phyloP scores from a whole-genome alignment of 1,140 invertebrate species.

The Neodiprion virginianus region DNA sequence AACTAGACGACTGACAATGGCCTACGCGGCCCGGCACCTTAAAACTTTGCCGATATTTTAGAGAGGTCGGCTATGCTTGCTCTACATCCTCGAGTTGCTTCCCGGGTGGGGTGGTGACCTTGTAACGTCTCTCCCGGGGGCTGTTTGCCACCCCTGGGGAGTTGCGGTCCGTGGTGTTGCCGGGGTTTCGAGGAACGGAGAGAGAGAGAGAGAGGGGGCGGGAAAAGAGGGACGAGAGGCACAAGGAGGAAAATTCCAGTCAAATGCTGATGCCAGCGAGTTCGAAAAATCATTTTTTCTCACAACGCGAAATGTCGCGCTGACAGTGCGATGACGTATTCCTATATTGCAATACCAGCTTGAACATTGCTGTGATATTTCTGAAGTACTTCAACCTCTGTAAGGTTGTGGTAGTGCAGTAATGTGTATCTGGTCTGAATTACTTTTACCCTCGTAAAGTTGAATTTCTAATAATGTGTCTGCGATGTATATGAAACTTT shows the following conservation, averaged over 20 bases:
- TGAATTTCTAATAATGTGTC: no score
- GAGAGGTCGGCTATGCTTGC: slow-evolving; percentile 26
- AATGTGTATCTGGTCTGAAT: no score
- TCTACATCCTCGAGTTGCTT: slow-evolving; percentile 27
- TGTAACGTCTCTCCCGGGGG: slow-evolving; percentile 42
- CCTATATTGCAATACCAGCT: no score
- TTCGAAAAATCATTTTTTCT: slow-evolving; percentile 3
- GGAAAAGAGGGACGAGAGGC: slow-evolving; percentile 16
- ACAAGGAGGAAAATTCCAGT: neutral
- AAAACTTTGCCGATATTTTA: slow-evolving; percentile 59
- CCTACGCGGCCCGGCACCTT: slow-evolving; percentile 39
- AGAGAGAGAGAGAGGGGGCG: slow-evolving; percentile 15
- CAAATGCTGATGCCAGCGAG: slow-evolving; percentile 11
- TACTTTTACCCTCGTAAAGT: no score
- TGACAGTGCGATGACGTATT: no score
- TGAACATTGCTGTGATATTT: no score
- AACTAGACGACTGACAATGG: slow-evolving; percentile 52
- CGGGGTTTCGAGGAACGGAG: slow-evolving; percentile 20
- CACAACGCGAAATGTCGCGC: no score
- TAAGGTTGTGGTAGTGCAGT: no score
- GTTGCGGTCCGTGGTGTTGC: slow-evolving; percentile 19
- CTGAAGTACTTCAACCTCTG: no score
- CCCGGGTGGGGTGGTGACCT: slow-evolving; percentile 34
- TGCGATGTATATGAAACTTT: no score
- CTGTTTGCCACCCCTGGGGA: slow-evolving; percentile 41